These are phyloP conservation scores for Dasypogon diadema DNA, from an alignment of 2,888 invertebrate genomes.

Conservation along the genomic window DNA sequence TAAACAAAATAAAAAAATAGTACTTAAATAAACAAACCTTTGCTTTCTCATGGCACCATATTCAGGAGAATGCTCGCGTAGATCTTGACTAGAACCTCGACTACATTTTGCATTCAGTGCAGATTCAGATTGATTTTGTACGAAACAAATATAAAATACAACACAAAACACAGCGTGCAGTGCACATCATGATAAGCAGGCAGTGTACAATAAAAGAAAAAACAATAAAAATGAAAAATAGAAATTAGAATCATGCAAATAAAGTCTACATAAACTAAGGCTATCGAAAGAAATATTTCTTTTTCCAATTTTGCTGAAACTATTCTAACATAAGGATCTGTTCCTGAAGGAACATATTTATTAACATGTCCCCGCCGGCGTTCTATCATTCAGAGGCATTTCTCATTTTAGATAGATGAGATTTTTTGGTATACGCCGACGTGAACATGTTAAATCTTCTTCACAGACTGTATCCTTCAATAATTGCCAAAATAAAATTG, in stretches of 20 bases:
- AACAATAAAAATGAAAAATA: slow-evolving; percentile 11
- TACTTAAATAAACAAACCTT: slow-evolving; percentile 74
- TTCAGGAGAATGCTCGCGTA: slow-evolving; percentile 80
- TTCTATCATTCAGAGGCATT: too few species aligned
- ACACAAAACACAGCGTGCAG: slow-evolving; percentile 32
- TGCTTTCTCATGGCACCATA: slow-evolving; percentile 78
- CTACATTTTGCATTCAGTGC: slow-evolving; percentile 65
- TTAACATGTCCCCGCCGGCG: too few species aligned
- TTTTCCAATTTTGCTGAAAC: neutral
- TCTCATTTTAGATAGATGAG: too few species aligned
- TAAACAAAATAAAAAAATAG: slow-evolving; percentile 29
- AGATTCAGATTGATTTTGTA: neutral
- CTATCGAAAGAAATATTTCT: slow-evolving; percentile 4
- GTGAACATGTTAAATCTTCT: too few species aligned
- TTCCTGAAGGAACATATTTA: too few species aligned
- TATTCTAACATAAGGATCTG: too few species aligned
- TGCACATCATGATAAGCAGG: slow-evolving; percentile 29
- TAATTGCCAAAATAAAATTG: too few species aligned
- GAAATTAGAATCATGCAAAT: slow-evolving; percentile 36
- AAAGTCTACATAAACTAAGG: too few species aligned
- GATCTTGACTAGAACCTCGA: slow-evolving; percentile 82
- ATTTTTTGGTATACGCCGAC: too few species aligned
- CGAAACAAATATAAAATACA: slow-evolving; percentile 14
- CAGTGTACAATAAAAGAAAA: slow-evolving; percentile 35
- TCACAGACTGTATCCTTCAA: too few species aligned